Base-by-base conservation (phyloP, 2,888 invertebrate genomes). In the Apotomis turbidana region DNA sequence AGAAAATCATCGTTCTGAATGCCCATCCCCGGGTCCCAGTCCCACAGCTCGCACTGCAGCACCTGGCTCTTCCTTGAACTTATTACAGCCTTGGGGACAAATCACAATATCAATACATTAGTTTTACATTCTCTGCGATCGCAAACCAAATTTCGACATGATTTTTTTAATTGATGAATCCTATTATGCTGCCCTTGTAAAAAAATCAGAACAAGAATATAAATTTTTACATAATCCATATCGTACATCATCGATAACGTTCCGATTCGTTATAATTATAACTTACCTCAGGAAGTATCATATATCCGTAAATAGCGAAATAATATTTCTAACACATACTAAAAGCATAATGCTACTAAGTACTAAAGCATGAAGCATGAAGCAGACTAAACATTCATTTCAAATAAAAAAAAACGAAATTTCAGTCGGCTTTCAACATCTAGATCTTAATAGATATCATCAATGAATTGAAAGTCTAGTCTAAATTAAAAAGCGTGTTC, bases 11-110 rank as follows among this genome's bases (percentile, higher is more conserved):
- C 97, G 93, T 95, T 95, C 89, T 95, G 95, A 84, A 95, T 95
- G 88, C 97, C 96, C 93, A 97, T 95, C 83, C 95, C 96, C 82
- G 96, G 95, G 94, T 97, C 97, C 95, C 95, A 97, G 94, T 97
- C 97, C 97, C 96, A 97, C 86, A 97, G 92, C 89, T 96, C 95
- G 90, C 96, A 94, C 89, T 94, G 94, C 90, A 97, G 90, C 93
- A 95, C 94, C 94, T 97, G 97, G 86, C 95, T 95, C 94, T 95
- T 95, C 89, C 94, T 94, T 85, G 96, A 96, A 91, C 94, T 95
- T 94, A 97, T 95, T 94, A 95, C 93, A 85, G 96, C 96, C 97
- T 97, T 93, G 74, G 91, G 41, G 88, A 93, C 87, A 92, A 91
- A 92, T 84, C 83, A 89, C 81, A 88, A 84, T 74, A 81, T 74